phyloP scores from a whole-genome alignment of 2,113 vertebrate genomes.

The Melanerpes formicivorus region DNA sequence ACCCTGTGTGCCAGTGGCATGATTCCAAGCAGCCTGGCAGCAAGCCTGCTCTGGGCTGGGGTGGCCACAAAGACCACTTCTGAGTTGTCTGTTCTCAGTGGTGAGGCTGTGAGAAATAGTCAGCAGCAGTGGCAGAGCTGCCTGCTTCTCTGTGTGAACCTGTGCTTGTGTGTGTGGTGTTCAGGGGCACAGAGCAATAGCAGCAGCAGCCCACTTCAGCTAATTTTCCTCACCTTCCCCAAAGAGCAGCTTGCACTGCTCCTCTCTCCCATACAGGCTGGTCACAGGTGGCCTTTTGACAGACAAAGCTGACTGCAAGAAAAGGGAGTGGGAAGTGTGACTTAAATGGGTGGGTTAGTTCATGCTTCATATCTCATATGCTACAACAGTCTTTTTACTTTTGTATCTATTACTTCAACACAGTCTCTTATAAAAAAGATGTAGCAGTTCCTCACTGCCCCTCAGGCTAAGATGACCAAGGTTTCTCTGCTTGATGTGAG shows the following conservation, averaged over 20 bases:
- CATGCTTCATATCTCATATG: background rate
- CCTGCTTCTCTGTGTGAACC: fast-evolving
- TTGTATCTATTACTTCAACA: background rate
- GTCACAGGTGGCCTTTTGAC: background rate
- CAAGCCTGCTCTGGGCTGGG: background rate
- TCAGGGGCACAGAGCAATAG: background rate
- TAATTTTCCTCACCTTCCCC: background rate
- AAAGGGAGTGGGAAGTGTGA: background rate
- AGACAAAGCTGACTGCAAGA: background rate
- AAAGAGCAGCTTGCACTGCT: background rate
- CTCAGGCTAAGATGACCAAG: background rate
- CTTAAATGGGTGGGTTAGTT: background rate
- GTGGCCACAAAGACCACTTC: fast-evolving
- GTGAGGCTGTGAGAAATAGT: background rate
- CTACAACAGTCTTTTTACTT: background rate
- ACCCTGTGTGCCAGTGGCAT: background rate
- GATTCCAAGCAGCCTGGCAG: background rate
- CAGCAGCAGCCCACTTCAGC: background rate
- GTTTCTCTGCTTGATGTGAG: background rate
- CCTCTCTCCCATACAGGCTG: background rate
- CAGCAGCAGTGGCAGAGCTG: background rate
- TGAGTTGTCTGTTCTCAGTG: fast-evolving
- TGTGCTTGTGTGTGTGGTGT: too few species aligned
- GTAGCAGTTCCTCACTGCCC: background rate
- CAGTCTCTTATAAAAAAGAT: background rate